Percentiles rank a stretch among this genome's conserved stretches.
Evolutionary conservation across 2,888 invertebrate genomes (phyloP).

Genomic region (Abrostola tripartita): DNA sequence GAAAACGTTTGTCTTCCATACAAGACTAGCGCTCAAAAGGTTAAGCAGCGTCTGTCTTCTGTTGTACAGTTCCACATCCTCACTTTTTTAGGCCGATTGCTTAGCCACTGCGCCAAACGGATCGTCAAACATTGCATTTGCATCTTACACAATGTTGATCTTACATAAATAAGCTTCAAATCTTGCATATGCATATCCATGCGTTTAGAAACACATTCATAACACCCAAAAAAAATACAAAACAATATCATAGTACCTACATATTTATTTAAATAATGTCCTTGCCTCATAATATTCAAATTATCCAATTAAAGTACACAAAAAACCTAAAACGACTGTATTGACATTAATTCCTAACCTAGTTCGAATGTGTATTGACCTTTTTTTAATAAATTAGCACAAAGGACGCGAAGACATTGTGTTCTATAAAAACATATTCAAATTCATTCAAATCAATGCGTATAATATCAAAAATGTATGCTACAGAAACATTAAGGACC

Average conservation of each 20-base stretch:
- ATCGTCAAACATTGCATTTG: neutral
- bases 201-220: no score
- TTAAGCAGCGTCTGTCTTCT: no score
- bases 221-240: neutral
- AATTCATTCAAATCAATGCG: slow-evolving; percentile 37
- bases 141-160: neutral
- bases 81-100: no score
- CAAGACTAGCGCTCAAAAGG: no score
- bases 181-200: neutral
- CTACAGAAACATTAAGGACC: neutral
- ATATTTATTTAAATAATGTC: neutral
- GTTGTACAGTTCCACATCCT: no score
- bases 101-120: no score
- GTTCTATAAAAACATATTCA: slow-evolving; percentile 39
- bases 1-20: no score
- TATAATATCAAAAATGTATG: neutral
- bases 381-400: slow-evolving; percentile 40
- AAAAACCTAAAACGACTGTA: slow-evolving; percentile 28
- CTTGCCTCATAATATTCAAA: slow-evolving; percentile 11
- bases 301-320: slow-evolving; percentile 10
- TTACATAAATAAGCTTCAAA: neutral
- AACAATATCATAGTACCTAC: neutral
- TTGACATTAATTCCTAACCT: slow-evolving; percentile 41
- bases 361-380: slow-evolving; percentile 17
- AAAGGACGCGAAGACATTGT: slow-evolving; percentile 25